Base-by-base conservation (phyloP, 2,888 invertebrate species). In the Theodoxus fluviatilis region DNA sequence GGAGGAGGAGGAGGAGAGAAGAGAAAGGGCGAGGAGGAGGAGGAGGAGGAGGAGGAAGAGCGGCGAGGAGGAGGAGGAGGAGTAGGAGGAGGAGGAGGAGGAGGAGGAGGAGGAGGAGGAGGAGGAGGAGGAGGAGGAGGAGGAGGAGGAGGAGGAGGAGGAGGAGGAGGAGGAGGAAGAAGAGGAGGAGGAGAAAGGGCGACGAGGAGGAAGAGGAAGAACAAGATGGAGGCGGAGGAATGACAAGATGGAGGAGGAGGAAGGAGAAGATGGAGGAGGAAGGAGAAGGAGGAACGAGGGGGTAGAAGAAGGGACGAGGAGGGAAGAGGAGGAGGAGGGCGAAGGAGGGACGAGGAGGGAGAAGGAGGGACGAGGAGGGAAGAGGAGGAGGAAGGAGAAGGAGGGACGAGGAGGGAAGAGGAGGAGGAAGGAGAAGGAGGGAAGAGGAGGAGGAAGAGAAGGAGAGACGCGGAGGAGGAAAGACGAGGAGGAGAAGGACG, bases 251-350 rank as follows among this genome's bases (percentile, higher is more conserved):
- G 31, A 28, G 28, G 7, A 59, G 25, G 31, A 28, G 28, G 7
- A 59, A 33, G 31, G 4, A 33, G 33, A 59, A 6, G 31, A 18
- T 4, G 33, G 31, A 6, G 31, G 33, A 59, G 7, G 28, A 28
- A 59, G 25, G 7, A 28, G 28, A 6, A 59, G 25, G 31, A 28
- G 28, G 7, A 59, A 33, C 22, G 7, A 33, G 33, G 31, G 15
- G 7, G 33, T 18, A 6, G 31, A 6, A 59, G 33, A 33, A 6
- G 28, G 33, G 31, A 6, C 4, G 33, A 59, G 28, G 49, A 18
- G 49, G 67, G 3, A 0, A 67, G 67, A 67, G 28, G 33, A 35
- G 49, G 67, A 67, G 33, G 52, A 6, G 52, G 67, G 52, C 55
- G 43, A 43, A 52, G 37, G 28, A 64, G 64, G 38, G 22, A 37